Evolutionary conservation across 2,888 invertebrate species (phyloP), one percentile per base, ranked within the genome.

Genomic region (Amphipoea oculea): DNA sequence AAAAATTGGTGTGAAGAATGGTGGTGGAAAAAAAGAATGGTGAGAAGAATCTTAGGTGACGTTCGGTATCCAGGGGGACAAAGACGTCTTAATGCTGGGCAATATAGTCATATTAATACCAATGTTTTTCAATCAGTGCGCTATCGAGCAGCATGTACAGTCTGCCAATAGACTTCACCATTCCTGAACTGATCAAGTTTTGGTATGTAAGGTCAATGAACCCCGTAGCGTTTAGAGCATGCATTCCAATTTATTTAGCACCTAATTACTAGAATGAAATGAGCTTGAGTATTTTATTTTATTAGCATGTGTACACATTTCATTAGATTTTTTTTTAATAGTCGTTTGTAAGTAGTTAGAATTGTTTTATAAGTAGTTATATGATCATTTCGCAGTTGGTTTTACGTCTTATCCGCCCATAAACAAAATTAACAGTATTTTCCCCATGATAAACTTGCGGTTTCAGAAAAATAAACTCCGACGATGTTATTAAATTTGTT

Each of bases 141-240:
- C 92, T 96, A 88, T 95, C 96, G 77, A 93, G 94, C 84, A 94
- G 91, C 86, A 95, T 95, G 96, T 92, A 92, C 89, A 93, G 94
- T 89, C 94, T 96, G 71, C 96, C 96, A 81, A 92, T 95, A 93
- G 96, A 96, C 93, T 95, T 95, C 94, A 93, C 93, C 66, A 91
- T 95, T 85, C 86, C 90, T 83, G 94, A 96, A 94, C 94, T 96
- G 94, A 89, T 96, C 82, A 92, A 93, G 73, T 96, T 94, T 92
- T 97, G 96, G 96, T 97, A 96, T 89, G 96, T 96, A 90, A 86
- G 73, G 82, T 75, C 75, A 76, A 76, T 76, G 66, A 67, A 70
- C 73, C 81, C 76, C 45, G 83, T 45, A 88, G 88, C 36, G 92
- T 69, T 86, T 89, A 75, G 73, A 79, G 86, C 88, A 88, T 88